Conservation (phyloP, 2,888 invertebrate species). For the Barypeithes pellucidus region DNA sequence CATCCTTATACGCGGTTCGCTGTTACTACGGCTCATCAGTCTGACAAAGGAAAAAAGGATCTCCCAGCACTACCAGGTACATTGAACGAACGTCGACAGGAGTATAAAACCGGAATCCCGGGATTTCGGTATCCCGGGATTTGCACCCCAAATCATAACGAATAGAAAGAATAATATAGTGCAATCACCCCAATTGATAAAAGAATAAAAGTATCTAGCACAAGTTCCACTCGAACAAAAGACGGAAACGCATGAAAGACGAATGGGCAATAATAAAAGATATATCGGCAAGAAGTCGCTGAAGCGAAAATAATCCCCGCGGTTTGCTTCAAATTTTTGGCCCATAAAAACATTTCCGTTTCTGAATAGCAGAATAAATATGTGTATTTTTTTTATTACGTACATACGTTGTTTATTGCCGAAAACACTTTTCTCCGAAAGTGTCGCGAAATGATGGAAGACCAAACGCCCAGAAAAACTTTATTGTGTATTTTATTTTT, state of each 20-base stretch:
- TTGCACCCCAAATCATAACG: no score
- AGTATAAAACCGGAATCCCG: no score
- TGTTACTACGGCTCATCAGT: no score
- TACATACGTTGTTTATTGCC: conserved; percentile 52
- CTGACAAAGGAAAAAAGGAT: no score
- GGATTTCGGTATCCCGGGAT: no score
- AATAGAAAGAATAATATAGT: neutral
- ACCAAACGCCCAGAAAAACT: conserved; percentile 37
- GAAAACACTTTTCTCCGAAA: conserved; percentile 45
- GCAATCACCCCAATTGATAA: neutral
- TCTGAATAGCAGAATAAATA: conserved; percentile 61
- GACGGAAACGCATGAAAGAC: conserved; percentile 53
- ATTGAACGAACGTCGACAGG: no score
- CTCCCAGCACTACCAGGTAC: no score
- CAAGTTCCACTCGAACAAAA: conserved; percentile 44
- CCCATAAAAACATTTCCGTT: conserved; percentile 63
- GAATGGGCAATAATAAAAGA: conserved; percentile 55
- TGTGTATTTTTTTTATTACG: conserved; percentile 54
- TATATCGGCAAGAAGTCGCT: conserved; percentile 51
- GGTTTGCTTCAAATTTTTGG: conserved; percentile 59
- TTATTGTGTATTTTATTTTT: conserved; percentile 47
- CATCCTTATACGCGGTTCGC: no score
- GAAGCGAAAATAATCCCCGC: conserved; percentile 62
- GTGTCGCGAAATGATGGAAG: conserved; percentile 40
- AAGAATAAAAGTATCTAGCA: neutral